Evolutionary conservation across 2,113 vertebrate genomes (phyloP).

Genomic region (Callipepla squamata): DNA sequence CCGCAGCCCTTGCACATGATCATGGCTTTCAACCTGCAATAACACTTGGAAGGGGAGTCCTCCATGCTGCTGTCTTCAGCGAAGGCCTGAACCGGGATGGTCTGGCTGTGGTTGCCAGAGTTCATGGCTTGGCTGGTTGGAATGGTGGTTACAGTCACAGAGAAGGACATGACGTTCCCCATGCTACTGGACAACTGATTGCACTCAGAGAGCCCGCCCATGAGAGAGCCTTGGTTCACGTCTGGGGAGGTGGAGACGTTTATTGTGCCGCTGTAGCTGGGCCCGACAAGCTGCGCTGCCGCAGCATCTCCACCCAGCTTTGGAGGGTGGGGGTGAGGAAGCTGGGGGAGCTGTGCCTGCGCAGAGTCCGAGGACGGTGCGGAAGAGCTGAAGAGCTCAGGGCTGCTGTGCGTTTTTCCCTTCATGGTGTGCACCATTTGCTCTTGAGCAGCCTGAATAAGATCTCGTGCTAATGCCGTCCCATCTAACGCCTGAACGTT

Average conservation of each 20-base stretch:
- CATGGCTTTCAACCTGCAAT: constrained; percentile 98
- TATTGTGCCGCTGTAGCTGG: constrained; percentile 90
- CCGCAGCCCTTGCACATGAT: constrained; percentile 99
- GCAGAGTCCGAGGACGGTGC: constrained; percentile 34
- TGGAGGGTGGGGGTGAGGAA: constrained; percentile 72
- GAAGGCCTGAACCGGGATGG: constrained; percentile 87
- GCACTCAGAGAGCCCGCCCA: constrained; percentile 62
- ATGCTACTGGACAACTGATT: constrained; percentile 77
- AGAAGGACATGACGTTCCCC: constrained; percentile 95
- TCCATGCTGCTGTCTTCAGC: constrained; percentile 82
- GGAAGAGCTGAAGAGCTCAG: constrained; percentile 75
- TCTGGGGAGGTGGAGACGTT: constrained; percentile 88
- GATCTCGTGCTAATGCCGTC: constrained; percentile 80
- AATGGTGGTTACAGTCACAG: constrained; percentile 96
- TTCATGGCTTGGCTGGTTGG: constrained; percentile 81
- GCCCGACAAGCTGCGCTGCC: constrained; percentile 60
- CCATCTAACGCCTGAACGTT: constrained; percentile 18
- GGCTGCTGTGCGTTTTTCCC: constrained; percentile 73
- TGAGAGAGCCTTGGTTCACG: constrained; percentile 72
- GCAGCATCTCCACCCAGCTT: constrained; percentile 77
- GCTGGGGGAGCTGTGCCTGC: constrained; percentile 70
- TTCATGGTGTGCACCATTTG: constrained; percentile 77
- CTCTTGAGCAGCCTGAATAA: constrained; percentile 79
- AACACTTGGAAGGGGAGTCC: constrained; percentile 91
- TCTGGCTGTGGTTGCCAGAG: constrained; percentile 75